Evolutionary conservation across 2,888 invertebrate genomes (phyloP).

Genomic region (Callosobruchus maculatus): DNA sequence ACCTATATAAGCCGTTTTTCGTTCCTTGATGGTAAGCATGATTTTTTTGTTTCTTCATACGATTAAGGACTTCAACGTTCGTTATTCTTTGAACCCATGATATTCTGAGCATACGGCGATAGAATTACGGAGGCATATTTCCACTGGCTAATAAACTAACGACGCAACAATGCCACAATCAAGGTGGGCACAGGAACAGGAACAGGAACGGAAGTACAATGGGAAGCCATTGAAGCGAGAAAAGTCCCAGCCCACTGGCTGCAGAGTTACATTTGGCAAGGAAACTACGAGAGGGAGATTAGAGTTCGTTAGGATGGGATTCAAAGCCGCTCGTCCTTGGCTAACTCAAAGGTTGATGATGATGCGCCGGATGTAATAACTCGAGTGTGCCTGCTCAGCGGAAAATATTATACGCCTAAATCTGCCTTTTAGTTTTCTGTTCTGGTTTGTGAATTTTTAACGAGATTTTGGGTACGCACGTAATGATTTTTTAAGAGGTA

Average conservation of each 20-base stretch:
- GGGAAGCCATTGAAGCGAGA: neutral
- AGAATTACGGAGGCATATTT: no score
- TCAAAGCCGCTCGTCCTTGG: neutral
- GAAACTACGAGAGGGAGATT: neutral
- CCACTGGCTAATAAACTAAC: neutral
- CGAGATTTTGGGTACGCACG: no score
- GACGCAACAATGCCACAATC: neutral
- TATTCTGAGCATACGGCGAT: no score
- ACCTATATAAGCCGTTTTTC: no score
- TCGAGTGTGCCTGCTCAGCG: neutral
- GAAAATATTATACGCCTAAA: neutral
- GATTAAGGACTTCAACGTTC: no score
- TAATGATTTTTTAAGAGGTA: no score
- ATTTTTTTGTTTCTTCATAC: no score
- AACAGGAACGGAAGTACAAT: neutral
- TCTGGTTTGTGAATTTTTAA: no score
- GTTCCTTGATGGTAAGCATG: no score
- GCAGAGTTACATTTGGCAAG: neutral
- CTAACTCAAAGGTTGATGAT: neutral
- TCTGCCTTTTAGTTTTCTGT: neutral
- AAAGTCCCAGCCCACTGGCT: neutral
- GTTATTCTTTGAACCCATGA: no score
- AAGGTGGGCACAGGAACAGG: neutral
- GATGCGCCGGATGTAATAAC: neutral
- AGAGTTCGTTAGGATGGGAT: neutral